Base-by-base conservation (phyloP, 2,888 invertebrate genomes). In the Callyntrura guangdongensis region DNA sequence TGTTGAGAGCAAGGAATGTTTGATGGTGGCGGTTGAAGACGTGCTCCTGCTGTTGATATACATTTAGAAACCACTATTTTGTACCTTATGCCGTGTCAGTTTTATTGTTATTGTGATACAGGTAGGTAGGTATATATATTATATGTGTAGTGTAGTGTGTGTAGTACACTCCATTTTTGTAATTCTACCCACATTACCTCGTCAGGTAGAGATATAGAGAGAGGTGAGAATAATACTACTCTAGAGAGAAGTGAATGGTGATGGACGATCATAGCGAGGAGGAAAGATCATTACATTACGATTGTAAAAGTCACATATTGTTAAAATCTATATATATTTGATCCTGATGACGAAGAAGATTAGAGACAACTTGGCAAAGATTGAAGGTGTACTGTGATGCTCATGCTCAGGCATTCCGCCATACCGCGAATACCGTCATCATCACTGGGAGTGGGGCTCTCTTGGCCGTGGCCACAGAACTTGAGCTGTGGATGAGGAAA, bases 251-350 rank as follows among this genome's bases (percentile, higher is more conserved):
- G 20, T 20, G 22, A 83, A 83, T 83, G 20, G 25, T 59, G 59
- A 84, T 56, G 36, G 17, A 61, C 17, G 20, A 72, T 72, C n/a
- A 47, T 84, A 17, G n/a, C 17, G 85, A 72, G 22, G 85, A 72
- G 84, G 47, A 64, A 27, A 69, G 84, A 84, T 84, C 84, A 84
- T 84, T 72, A 84, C 9, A 17, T 17, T 6, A 9, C 9, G 72
- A 85, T 85, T 85, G 85, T 59, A 72, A 85, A 83, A 85, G 85
- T 85, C 85, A 59, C 67, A 84, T 53, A 59, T 22, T 85, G 11
- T 53, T 72, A 9, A n/a, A 61, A 61, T 8, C 20, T 61, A 61
- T 20, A 9, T 17, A 17, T 67, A 69, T 69, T 25, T 64, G 36
- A 36, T 64, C n/a, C 20, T 47, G 74, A 69, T 69, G n/a, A 69